Conservation (phyloP, 1,140 invertebrate genomes). For the Prorops nasuta region DNA sequence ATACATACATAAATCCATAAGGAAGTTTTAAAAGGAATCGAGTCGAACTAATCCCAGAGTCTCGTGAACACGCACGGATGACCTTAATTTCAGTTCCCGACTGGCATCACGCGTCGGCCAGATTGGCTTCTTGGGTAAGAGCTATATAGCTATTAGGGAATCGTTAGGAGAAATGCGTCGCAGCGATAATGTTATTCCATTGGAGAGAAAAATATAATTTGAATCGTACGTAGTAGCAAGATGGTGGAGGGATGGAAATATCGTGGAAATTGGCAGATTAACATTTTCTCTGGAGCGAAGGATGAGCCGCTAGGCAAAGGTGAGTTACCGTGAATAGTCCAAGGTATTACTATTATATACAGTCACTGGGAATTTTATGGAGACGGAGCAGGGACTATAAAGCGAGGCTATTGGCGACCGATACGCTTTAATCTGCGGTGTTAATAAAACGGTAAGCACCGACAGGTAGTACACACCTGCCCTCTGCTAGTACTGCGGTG, state of each 20-base stretch:
- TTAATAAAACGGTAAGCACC: slow-evolving; percentile 3
- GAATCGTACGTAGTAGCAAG: no score
- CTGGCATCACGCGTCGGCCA: no score
- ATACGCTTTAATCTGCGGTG: not conserved
- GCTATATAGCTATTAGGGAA: not conserved
- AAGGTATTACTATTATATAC: not conserved
- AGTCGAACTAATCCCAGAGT: slow-evolving; percentile 3
- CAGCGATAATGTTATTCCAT: no score
- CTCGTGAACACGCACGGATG: not conserved
- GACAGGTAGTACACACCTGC: not conserved
- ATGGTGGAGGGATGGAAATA: no score
- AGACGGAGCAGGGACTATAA: not conserved
- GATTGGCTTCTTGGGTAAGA: not conserved
- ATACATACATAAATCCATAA: no score
- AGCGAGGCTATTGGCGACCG: not conserved
- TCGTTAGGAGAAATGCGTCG: not conserved
- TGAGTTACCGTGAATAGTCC: not conserved
- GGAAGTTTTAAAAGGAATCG: no score
- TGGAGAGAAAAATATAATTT: no score
- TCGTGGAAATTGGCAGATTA: no score
- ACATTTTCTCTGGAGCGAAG: not conserved
- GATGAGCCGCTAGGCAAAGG: not conserved
- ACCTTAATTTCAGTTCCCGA: not conserved
- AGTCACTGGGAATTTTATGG: not conserved
- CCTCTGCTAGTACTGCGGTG: not conserved